A percentile compares a stretch with the other conserved stretches of the same genome.
Conservation (phyloP, 2,113 vertebrate genomes). For the Aspiorhynchus laticeps region DNA sequence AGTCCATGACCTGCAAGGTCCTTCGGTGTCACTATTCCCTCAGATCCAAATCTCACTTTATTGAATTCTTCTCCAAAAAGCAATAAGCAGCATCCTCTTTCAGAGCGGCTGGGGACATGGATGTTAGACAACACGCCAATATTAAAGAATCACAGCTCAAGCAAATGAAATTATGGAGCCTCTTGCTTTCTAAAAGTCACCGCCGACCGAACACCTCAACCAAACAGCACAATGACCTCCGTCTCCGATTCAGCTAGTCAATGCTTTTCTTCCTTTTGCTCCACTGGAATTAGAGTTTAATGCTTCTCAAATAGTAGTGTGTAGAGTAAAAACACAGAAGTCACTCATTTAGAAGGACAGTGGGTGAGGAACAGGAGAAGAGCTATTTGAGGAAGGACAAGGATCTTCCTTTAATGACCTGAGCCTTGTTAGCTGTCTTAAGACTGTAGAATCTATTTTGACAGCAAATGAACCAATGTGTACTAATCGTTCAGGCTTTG, state of each 20-base stretch:
- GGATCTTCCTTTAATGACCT: not conserved
- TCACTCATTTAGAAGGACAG: constrained; percentile 3
- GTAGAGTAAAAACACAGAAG: not conserved
- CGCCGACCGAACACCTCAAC: constrained; percentile 5
- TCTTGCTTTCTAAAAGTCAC: not conserved
- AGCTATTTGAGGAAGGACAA: not conserved
- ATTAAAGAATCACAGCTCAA: constrained; percentile 31
- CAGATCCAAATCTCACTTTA: constrained; percentile 51
- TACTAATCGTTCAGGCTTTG: constrained; percentile 7
- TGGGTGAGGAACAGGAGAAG: not conserved
- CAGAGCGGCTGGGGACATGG: constrained; percentile 28
- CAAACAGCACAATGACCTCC: constrained; percentile 1
- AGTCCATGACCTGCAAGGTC: constrained; percentile 44
- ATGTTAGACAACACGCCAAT: constrained; percentile 54
- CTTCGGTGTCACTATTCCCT: constrained; percentile 43
- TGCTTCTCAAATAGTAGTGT: not conserved
- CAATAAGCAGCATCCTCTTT: constrained; percentile 40
- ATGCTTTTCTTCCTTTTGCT: not conserved
- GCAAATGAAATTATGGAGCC: constrained; percentile 47
- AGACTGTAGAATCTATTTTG: not conserved
- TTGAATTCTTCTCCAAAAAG: constrained; percentile 48
- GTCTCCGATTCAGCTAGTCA: not conserved
- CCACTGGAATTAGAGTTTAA: not conserved
- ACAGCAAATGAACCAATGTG: not conserved
- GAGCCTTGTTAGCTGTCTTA: not conserved